Percentiles rank a stretch among this genome's conserved stretches.
Evolutionary conservation across 2,797 vertebrate genomes (phyloP).

Genomic region (Monodelphis domestica): DNA sequence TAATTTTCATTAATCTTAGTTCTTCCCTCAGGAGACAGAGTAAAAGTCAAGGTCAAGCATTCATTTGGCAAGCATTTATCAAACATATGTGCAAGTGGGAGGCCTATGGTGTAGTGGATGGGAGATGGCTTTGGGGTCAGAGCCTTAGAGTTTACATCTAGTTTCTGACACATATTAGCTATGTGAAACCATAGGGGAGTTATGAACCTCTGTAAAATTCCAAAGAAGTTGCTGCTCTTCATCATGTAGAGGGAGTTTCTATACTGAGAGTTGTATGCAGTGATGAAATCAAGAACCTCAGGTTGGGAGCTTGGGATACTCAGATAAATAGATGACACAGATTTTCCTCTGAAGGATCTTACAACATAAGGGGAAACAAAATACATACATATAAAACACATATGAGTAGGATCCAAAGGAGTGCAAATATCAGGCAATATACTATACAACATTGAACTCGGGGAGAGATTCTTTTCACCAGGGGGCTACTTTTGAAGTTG

Average conservation of each 20-base stretch:
- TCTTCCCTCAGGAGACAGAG: not conserved
- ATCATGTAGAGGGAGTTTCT: not conserved
- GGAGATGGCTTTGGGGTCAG: not conserved
- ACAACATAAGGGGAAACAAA: not conserved
- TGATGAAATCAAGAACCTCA: not conserved
- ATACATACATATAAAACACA: not conserved
- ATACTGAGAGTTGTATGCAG: not conserved
- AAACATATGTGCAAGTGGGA: not conserved
- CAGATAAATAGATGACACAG: not conserved
- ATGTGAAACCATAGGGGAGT: not conserved
- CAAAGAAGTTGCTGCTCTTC: not conserved
- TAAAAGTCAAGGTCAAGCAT: not conserved
- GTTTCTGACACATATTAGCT: fast-evolving
- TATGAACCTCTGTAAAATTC: not conserved
- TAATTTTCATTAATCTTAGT: not conserved
- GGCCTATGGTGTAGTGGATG: not conserved
- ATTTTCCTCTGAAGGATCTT: not conserved
- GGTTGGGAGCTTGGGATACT: not conserved
- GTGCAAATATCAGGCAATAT: not conserved
- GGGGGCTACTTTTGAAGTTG: not conserved
- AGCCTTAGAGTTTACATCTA: not conserved
- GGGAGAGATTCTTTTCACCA: not conserved
- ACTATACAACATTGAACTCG: not conserved
- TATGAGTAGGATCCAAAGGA: not conserved
- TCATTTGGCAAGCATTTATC: not conserved